Conservation (phyloP, 2,113 vertebrate species). For the Lonchura striata region DNA sequence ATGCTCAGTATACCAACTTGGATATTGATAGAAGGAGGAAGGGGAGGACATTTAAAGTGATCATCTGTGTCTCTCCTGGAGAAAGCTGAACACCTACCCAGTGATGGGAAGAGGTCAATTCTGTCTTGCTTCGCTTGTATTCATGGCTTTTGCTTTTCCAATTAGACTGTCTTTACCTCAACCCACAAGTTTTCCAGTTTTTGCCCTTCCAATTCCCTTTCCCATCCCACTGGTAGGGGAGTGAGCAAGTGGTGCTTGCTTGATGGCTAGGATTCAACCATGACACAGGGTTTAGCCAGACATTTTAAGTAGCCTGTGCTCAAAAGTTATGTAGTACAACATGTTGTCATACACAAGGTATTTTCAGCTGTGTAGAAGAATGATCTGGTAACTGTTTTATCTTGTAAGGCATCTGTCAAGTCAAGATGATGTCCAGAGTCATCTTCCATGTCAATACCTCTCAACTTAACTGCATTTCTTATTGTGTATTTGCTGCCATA, state of each 20-base stretch:
- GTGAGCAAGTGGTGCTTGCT: background rate
- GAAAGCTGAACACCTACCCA: background rate
- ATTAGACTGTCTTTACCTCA: background rate
- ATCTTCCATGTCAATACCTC: background rate
- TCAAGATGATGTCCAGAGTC: background rate
- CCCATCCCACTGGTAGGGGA: no score
- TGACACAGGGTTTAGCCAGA: background rate
- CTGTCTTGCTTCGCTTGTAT: background rate
- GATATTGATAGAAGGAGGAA: background rate
- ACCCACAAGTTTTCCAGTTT: background rate
- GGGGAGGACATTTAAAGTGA: background rate
- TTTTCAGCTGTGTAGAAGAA: background rate
- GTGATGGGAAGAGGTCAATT: background rate
- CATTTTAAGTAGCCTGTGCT: background rate
- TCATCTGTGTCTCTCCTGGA: background rate
- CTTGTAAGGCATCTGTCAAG: background rate
- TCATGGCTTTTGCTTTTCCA: background rate
- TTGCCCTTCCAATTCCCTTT: background rate
- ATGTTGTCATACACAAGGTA: background rate
- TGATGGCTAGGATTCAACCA: background rate
- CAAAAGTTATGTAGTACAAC: background rate
- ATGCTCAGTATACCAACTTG: background rate
- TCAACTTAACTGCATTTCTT: background rate
- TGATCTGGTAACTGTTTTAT: background rate
- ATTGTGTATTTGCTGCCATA: background rate